Percentiles rank a stretch among this genome's conserved stretches.
Conservation (phyloP, 2,113 vertebrate genomes). For the Psilopogon haemacephalus region DNA sequence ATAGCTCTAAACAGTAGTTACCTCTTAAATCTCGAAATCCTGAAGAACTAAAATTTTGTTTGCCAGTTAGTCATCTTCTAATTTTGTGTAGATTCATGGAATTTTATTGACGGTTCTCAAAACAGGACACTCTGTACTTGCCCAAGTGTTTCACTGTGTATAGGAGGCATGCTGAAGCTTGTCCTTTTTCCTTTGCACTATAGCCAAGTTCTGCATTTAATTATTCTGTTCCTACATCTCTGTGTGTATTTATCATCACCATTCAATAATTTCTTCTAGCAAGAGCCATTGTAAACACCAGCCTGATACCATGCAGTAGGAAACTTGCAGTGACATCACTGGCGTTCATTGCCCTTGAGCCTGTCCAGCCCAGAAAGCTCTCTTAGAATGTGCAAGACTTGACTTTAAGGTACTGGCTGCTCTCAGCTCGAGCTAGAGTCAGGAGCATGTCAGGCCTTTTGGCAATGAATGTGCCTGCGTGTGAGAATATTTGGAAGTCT, state of each 20-base stretch:
- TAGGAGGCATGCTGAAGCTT: slow-evolving; percentile 22
- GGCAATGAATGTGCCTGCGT: neutral
- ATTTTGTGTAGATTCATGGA: slow-evolving; percentile 21
- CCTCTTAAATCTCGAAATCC: neutral
- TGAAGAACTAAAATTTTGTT: neutral
- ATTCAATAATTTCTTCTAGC: neutral
- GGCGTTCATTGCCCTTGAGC: neutral
- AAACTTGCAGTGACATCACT: neutral
- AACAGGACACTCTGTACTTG: slow-evolving; percentile 28
- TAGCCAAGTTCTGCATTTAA: slow-evolving; percentile 14
- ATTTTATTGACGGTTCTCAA: slow-evolving; percentile 51
- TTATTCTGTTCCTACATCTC: slow-evolving; percentile 23
- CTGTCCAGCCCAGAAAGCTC: neutral
- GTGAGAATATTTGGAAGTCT: neutral
- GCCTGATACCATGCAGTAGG: neutral
- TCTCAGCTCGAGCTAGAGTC: neutral
- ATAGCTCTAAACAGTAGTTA: neutral
- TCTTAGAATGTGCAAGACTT: neutral
- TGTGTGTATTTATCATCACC: neutral
- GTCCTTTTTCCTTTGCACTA: neutral
- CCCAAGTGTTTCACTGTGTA: slow-evolving; percentile 13
- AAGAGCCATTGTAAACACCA: neutral
- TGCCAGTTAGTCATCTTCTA: slow-evolving; percentile 6
- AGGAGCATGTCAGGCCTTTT: neutral
- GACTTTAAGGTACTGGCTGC: neutral